Conservation (phyloP, 53 echinoderm and acorn worm species). For the Paelopatides confundens region DNA sequence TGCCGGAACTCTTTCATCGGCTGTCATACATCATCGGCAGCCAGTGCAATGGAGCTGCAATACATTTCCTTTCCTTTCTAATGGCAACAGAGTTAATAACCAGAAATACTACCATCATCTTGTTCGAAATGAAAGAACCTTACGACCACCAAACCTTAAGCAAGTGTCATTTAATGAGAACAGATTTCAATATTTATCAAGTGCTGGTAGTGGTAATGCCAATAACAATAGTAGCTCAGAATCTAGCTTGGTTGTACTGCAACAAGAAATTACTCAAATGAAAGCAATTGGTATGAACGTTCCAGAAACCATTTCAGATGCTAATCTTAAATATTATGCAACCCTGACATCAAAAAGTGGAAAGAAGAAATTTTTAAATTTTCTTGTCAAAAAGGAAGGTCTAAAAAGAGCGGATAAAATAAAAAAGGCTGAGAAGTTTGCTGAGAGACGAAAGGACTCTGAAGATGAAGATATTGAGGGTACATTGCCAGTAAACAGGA, state of each 20-base stretch:
- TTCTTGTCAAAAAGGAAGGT: conserved; percentile 70
- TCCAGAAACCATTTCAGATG: conserved; percentile 71
- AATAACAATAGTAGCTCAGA: neutral
- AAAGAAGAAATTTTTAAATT: conserved; percentile 68
- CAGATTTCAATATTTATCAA: neutral
- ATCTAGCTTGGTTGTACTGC: neutral
- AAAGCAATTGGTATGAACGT: conserved; percentile 50
- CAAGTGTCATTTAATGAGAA: neutral
- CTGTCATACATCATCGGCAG: neutral
- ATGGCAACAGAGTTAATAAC: neutral
- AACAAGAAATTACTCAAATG: neutral
- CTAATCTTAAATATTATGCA: conserved; percentile 70
- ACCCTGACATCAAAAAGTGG: conserved; percentile 57
- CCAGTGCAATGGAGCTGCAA: neutral
- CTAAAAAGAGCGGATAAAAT: conserved; percentile 63
- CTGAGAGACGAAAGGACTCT: conserved; percentile 9
- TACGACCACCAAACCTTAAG: neutral
- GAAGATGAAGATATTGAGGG: conserved; percentile 43
- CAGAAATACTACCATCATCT: neutral
- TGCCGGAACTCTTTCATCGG: neutral
- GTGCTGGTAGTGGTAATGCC: neutral
- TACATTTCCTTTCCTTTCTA: neutral
- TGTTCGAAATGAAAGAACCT: neutral
- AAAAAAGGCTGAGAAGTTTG: conserved; percentile 34
- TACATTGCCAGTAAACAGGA: conserved; percentile 16